Evolutionary conservation across 2,113 vertebrate species (phyloP).

Genomic region (Ptilorrhoa leucosticta): DNA sequence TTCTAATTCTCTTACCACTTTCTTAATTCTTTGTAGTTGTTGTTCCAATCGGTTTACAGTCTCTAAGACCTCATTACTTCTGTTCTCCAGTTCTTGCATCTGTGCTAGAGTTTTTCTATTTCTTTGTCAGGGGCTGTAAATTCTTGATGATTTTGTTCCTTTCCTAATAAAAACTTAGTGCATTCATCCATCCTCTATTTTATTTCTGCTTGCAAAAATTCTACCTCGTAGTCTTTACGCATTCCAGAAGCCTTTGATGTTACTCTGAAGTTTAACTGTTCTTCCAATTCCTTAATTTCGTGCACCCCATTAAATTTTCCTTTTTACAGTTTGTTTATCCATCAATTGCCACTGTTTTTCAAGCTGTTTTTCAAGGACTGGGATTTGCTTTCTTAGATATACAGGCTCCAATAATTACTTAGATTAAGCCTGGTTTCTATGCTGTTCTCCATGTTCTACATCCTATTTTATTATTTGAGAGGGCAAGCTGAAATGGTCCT

Average conservation of each 20-base stretch:
- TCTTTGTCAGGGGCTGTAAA: slow-evolving; percentile 73
- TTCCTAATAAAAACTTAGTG: slow-evolving; percentile 67
- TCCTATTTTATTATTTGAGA: slow-evolving; percentile 70
- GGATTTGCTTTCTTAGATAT: slow-evolving; percentile 76
- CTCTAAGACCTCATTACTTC: slow-evolving; percentile 36
- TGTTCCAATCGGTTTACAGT: slow-evolving; percentile 68
- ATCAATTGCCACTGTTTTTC: slow-evolving; percentile 82
- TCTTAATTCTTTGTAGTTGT: slow-evolving; percentile 72
- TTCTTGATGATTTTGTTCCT: slow-evolving; percentile 75
- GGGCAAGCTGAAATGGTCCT: slow-evolving; percentile 66
- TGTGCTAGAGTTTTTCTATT: slow-evolving; percentile 70
- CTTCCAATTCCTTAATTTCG: slow-evolving; percentile 81
- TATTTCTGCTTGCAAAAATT: slow-evolving; percentile 76
- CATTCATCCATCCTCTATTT: slow-evolving; percentile 78
- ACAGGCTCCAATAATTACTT: slow-evolving; percentile 65
- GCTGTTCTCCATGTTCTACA: slow-evolving; percentile 77
- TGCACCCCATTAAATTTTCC: slow-evolving; percentile 82
- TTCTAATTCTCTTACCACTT: slow-evolving; percentile 70
- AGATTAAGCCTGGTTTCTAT: slow-evolving; percentile 51
- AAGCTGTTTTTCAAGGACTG: slow-evolving; percentile 81
- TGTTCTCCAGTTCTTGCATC: slow-evolving; percentile 74
- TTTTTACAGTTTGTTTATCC: slow-evolving; percentile 79
- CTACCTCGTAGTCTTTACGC: slow-evolving; percentile 65
- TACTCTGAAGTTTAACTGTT: slow-evolving; percentile 63
- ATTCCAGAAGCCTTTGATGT: slow-evolving; percentile 42